Percentiles rank a stretch among this genome's conserved stretches.
Evolutionary conservation across 2,113 vertebrate genomes (phyloP).

Genomic region (Casuarius casuarius): DNA sequence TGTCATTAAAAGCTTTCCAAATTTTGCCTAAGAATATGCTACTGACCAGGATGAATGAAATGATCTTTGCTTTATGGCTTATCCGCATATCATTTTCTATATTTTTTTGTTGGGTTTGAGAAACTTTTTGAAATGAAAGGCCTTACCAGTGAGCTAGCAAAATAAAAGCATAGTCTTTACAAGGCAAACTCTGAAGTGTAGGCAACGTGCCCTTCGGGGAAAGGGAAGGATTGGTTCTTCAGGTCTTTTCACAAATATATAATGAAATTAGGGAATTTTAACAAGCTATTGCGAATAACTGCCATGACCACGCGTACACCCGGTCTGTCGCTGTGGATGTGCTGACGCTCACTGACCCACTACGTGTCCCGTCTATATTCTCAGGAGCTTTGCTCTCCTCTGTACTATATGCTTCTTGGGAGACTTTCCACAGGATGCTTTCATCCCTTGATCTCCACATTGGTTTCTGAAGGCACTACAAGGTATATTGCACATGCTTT

Average conservation of each 20-base stretch:
- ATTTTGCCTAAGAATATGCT: not conserved
- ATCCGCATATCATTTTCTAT: not conserved
- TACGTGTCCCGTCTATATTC: not conserved
- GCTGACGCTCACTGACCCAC: accelerated
- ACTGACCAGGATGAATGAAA: not conserved
- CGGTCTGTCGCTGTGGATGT: no score
- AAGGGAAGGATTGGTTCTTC: not conserved
- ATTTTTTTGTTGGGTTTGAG: not conserved
- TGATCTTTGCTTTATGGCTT: not conserved
- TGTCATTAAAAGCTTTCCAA: not conserved
- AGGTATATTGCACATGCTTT: not conserved
- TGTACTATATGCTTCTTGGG: not conserved
- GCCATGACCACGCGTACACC: no score
- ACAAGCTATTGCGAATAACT: no score
- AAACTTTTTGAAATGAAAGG: not conserved
- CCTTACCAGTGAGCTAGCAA: accelerated
- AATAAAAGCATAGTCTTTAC: not conserved
- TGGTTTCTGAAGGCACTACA: not conserved
- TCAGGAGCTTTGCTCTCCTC: not conserved
- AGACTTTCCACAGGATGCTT: not conserved
- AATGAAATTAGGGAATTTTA: no score
- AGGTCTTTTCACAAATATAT: not conserved
- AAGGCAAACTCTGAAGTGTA: not conserved
- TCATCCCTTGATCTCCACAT: not conserved
- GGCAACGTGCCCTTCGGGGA: not conserved